Percentiles rank a stretch among this genome's conserved stretches.
These are phyloP conservation scores for Phylloscopus trochilus DNA, from an alignment of 2,113 vertebrate genomes.

Conservation along the genomic window DNA sequence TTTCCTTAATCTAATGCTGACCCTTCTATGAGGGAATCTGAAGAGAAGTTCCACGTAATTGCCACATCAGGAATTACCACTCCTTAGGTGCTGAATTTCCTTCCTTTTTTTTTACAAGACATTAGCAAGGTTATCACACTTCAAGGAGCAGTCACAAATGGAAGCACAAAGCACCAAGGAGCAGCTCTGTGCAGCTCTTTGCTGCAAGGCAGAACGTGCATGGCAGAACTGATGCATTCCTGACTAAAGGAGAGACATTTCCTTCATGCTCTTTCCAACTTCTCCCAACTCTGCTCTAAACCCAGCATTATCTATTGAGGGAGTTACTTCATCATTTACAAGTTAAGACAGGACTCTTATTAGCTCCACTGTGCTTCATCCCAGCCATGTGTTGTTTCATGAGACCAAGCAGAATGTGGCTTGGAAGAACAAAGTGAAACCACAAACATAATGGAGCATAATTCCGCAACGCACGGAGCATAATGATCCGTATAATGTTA, in stretches of 20 bases:
- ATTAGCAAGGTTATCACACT: not conserved
- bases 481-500: slow-evolving; percentile 15
- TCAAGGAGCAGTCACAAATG: not conserved
- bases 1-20: not conserved
- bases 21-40: not conserved
- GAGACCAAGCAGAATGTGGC: not conserved
- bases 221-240: not conserved
- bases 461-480: slow-evolving; percentile 3
- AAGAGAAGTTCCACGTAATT: not conserved
- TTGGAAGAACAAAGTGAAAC: slow-evolving; percentile 43
- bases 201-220: not conserved
- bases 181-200: not conserved
- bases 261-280: not conserved
- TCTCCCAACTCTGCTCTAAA: not conserved
- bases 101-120: not conserved
- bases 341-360: not conserved
- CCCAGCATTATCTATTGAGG: not conserved
- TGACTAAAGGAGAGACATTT: not conserved
- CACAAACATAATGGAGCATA: not conserved
- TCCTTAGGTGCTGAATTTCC: not conserved
- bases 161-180: not conserved
- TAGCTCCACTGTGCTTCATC: not conserved
- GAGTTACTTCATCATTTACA: not conserved
- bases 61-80: not conserved
- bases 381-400: not conserved